Evolutionary conservation across 2,888 invertebrate species (phyloP), one percentile per base, ranked within the genome.

Genomic region (Liposcelis brunnea): DNA sequence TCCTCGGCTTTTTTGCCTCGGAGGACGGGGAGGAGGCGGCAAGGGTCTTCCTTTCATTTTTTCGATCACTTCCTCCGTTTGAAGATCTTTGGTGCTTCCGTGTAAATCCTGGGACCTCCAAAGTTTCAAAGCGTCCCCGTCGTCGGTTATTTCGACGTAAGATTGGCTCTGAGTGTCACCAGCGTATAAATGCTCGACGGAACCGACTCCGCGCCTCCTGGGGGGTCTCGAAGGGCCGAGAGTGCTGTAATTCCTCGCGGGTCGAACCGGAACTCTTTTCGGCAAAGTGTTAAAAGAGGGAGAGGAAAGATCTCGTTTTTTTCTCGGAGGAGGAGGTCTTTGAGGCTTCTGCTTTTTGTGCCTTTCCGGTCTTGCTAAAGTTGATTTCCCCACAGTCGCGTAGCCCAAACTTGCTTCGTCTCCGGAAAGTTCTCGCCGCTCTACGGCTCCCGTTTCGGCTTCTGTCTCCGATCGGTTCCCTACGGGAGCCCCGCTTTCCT

Each of bases 11-110:
- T 59, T 70, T 21, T 71, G 69, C 16, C 86, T 71, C 1, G 85
- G 84, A 32, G 87, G 87, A 47, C 86, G 68, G 2, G 89, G 89
- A 1, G 89, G 89, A 3, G 89, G 78, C 1, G 89, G 89, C 51
- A 89, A 61, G 0, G 89, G 89, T 50, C 89, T 70, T 53, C 79
- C 78, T 63, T 83, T 82, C 78, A 89, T 87, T 66, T 79, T 84
- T 55, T 74, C 79, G 2, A 86, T 70, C 36, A 84, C 69, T 49
- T 78, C 79, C 7, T 80, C 83, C 15, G 82, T 81, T 49, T 80
- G 74, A 40, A 85, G 63, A 55, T 77, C 71, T 54, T 74, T 73
- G 42, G 45, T 31, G 19, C 40, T 40, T 19, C 40, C 40, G 40
- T 40, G 40, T 5, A 40, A 18, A 19, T 40, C 53, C 31, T 55